Evolutionary conservation across 2,888 invertebrate species (phyloP), one percentile per base, ranked within the genome.

Genomic region (Amphipoea lucens): DNA sequence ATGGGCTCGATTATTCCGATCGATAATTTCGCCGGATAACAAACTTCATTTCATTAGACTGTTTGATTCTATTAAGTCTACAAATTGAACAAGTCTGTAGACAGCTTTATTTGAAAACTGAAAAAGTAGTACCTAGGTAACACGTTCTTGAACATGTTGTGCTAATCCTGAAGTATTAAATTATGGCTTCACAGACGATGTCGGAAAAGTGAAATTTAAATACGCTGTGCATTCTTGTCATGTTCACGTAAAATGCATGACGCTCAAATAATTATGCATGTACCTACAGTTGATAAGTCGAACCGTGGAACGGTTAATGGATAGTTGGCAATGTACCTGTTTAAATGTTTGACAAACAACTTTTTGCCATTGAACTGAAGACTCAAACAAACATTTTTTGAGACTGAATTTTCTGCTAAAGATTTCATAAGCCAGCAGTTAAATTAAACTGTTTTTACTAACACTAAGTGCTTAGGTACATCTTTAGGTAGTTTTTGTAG

Each of bases 231-330:
- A 84, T 81, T 84, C 74, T 67, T 73, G 77, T 54, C 77, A 65
- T 73, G 81, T 84, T 77, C 76, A 81, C 40, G 74, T 80, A 75
- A 76, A 84, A 73, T 69, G 72, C 66, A 77, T 77, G 74, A 84
- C 74, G 74, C 63, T 76, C 12, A 54, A 71, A 79, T 84, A 79
- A 81, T 85, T 73, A 79, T 75, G 77, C 63, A 74, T 17, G 20
- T 65, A 63, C 65, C 57, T 62, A 67, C 79, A 67, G 76, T 87
- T 73, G 87, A 87, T 87, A 83, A 87, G 84, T 83, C 48, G 66
- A 62, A 79, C 57, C 57, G 74, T 65, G 69, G 42, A 71, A 78
- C 71, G 74, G 42, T 62, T 74, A 68, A 62, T 69, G 62, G 72
- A 54, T 76, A 75, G 42, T 70, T 48, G 2, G n/a, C 40, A n/a